Evolutionary conservation across 1,140 invertebrate genomes (phyloP).

Genomic region (Phocides pigmalion): DNA sequence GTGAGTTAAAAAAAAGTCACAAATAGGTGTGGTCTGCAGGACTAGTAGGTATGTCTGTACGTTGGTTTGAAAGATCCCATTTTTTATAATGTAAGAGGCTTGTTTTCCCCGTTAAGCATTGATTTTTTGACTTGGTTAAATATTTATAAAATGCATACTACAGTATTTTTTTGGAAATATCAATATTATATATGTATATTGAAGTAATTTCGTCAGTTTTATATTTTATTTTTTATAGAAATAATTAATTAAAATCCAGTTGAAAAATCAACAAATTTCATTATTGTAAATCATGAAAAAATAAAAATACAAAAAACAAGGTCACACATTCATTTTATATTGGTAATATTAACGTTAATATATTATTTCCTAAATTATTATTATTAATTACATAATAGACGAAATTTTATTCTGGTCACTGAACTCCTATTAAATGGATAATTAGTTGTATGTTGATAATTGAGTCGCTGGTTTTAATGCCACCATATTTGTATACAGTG

Average conservation of each 20-base stretch:
- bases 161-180: neutral
- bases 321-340: conserved; percentile 28
- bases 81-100: conserved; percentile 60
- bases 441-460: conserved; percentile 58
- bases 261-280: conserved; percentile 25
- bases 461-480: conserved; percentile 40
- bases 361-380: conserved; percentile 69
- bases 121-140: conserved; percentile 36
- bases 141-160: neutral
- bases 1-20: no score
- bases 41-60: conserved; percentile 49
- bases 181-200: neutral
- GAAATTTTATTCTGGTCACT: conserved; percentile 76
- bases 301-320: conserved; percentile 16
- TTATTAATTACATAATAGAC: conserved; percentile 56
- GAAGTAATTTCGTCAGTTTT: neutral
- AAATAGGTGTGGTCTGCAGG: conserved; percentile 8
- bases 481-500: conserved; percentile 69
- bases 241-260: neutral
- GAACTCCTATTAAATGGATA: conserved; percentile 67
- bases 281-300: conserved; percentile 14
- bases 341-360: conserved; percentile 52
- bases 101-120: conserved; percentile 44
- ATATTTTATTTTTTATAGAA: neutral
- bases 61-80: conserved; percentile 53